phyloP scores from a whole-genome alignment of 64 coral and sea anemone species.

The Stichodactyla helianthus region DNA sequence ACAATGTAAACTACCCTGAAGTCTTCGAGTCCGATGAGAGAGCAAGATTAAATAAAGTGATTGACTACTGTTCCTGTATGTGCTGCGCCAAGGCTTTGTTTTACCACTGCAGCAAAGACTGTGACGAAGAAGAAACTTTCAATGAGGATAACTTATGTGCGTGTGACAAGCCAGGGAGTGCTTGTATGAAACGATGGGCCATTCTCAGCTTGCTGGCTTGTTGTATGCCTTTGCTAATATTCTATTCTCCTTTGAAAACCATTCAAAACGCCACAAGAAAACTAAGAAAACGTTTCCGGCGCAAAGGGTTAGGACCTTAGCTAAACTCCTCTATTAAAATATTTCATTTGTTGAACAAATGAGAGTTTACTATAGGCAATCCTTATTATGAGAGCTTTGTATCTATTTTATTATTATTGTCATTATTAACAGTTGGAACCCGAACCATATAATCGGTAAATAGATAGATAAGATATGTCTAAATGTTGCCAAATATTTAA shows the following conservation, averaged over 20 bases:
- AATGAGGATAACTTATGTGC: conserved; percentile 30
- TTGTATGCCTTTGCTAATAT: conserved; percentile 41
- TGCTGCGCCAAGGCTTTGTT: conserved; percentile 47
- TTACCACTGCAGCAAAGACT: conserved; percentile 43
- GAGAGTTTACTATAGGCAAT: too few relatives aligned
- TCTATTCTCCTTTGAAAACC: conserved; percentile 40
- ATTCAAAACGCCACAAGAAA: background rate
- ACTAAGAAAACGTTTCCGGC: background rate
- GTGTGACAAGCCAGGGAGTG: conserved; percentile 26
- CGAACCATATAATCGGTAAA: background rate
- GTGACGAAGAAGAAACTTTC: background rate
- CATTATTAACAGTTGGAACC: background rate
- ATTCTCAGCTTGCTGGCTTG: conserved; percentile 17
- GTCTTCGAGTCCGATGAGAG: background rate
- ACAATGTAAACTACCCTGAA: background rate
- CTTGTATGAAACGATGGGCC: conserved; percentile 44
- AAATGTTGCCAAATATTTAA: too few relatives aligned
- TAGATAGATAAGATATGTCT: too few relatives aligned
- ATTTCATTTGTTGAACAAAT: background rate
- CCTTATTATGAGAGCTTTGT: too few relatives aligned
- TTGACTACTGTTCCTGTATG: conserved; percentile 55
- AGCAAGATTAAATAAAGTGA: background rate
- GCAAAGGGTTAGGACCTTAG: background rate
- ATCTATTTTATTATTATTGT: too few relatives aligned
- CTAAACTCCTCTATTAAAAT: background rate